phyloP scores from a whole-genome alignment of 2,113 vertebrate genomes.

The Gallinago paraguaiae region DNA sequence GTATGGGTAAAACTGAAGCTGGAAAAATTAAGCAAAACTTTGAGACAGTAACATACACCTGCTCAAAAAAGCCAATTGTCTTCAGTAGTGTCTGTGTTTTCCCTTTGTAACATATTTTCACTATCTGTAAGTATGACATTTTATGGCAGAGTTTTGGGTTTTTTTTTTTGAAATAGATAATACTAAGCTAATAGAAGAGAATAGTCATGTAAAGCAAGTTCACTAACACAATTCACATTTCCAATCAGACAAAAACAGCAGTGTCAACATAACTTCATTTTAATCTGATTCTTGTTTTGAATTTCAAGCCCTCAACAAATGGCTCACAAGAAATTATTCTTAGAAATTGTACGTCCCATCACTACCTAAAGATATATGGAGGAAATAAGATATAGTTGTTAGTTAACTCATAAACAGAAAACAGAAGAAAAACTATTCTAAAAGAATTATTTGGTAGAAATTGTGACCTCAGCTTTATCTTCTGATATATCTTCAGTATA shows the following conservation, averaged over 20 bases:
- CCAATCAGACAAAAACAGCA: neutral
- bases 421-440: neutral
- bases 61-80: neutral
- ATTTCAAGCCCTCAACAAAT: constrained; percentile 21
- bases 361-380: neutral
- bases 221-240: constrained; percentile 18
- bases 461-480: neutral
- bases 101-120: neutral
- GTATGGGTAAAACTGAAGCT: neutral
- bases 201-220: neutral
- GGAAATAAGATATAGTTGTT: neutral
- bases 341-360: neutral
- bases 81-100: neutral
- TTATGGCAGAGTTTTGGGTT: neutral
- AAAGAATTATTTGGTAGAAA: neutral
- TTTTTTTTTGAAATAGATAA: constrained; percentile 13
- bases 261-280: constrained; percentile 1
- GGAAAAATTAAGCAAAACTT: neutral
- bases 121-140: neutral
- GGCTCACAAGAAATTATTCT: neutral
- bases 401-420: neutral
- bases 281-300: neutral
- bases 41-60: neutral
- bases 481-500: no score
- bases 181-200: neutral